Evolutionary conservation across 2,113 vertebrate species (phyloP).

Genomic region (Redunca redunca): DNA sequence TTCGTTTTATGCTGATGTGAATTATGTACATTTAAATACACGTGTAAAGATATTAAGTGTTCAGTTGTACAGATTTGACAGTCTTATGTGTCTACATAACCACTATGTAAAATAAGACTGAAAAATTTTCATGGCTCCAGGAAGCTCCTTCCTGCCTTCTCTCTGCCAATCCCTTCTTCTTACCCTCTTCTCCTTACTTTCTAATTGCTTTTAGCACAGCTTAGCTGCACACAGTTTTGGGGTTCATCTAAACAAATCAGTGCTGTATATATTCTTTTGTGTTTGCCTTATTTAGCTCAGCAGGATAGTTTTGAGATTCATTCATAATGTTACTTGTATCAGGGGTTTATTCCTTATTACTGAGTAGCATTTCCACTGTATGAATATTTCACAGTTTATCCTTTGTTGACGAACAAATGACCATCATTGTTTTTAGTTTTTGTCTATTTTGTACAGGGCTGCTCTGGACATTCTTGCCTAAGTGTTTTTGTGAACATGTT

Average conservation of each 20-base stretch:
- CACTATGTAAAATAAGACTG: neutral
- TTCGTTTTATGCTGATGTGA: neutral
- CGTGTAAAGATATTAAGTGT: neutral
- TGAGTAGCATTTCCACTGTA: neutral
- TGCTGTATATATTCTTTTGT: neutral
- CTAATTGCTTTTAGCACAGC: neutral
- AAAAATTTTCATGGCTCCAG: neutral
- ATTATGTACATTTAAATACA: neutral
- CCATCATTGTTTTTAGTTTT: neutral
- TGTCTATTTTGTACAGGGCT: neutral
- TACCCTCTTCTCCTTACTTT: neutral
- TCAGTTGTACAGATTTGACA: neutral
- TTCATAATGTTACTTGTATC: neutral
- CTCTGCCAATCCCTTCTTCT: neutral
- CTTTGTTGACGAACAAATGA: neutral
- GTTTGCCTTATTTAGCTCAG: neutral
- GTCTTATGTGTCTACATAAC: neutral
- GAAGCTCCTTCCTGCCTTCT: neutral
- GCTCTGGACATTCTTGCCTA: neutral
- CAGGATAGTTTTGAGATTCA: neutral
- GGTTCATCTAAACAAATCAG: neutral
- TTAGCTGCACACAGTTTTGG: neutral
- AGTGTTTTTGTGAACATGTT: neutral
- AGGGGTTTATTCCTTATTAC: neutral
- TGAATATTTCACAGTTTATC: neutral